Percentiles rank a stretch among this genome's conserved stretches.
These are phyloP conservation scores for Chydorus sphaericus DNA, from an alignment of 2,888 invertebrate species.

Conservation along the genomic window DNA sequence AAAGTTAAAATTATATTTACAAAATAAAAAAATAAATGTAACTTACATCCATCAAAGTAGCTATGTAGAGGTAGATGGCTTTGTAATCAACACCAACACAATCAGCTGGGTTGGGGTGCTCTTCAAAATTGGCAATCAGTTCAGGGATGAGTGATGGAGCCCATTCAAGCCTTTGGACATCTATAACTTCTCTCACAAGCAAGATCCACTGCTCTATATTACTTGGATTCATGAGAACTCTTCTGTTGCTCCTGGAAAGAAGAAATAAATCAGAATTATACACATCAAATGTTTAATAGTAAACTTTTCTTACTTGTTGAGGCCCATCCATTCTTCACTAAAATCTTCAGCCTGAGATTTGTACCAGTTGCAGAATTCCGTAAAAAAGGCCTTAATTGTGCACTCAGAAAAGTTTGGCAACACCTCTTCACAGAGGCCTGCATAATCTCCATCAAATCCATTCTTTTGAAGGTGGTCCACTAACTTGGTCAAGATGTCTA, in stretches of 20 bases:
- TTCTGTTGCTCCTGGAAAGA: not conserved
- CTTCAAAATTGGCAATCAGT: conserved; percentile 1
- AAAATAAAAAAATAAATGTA: not conserved
- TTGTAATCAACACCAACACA: conserved; percentile 2
- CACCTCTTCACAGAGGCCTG: not conserved
- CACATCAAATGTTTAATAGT: too few relatives aligned
- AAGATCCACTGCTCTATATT: not conserved
- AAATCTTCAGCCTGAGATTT: not conserved
- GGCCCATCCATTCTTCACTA: not conserved
- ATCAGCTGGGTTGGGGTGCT: conserved; percentile 1
- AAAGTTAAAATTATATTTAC: not conserved
- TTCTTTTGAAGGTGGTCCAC: not conserved
- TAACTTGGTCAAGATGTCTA: not conserved
- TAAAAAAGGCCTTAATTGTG: not conserved
- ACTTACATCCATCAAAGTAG: not conserved
- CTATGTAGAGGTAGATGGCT: not conserved
- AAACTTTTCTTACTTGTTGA: not conserved
- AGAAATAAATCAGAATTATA: too few relatives aligned
- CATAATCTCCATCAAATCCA: conserved; percentile 4
- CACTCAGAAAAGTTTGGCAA: not conserved
- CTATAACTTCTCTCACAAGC: not conserved
- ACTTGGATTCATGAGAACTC: not conserved
- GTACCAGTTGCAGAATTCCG: not conserved
- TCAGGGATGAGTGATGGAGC: not conserved
- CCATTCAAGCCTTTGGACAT: not conserved